Evolutionary conservation across 2,797 vertebrate genomes (phyloP).

Genomic region (Odontamblyopus rebecca): DNA sequence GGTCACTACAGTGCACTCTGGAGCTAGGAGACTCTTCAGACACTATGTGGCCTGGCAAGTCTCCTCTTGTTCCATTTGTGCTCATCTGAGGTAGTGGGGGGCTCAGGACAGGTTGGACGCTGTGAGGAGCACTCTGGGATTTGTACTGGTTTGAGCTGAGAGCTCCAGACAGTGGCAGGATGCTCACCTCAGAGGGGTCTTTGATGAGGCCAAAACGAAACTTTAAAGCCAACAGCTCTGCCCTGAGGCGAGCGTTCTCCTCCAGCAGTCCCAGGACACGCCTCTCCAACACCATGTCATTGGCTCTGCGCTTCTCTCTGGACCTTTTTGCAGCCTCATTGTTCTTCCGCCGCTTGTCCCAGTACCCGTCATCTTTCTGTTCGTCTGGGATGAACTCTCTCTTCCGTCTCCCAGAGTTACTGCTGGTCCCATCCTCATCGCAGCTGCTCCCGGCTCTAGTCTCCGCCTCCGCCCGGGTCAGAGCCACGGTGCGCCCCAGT

Average conservation of each 20-base stretch:
- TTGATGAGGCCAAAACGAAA: slow-evolving; percentile 82
- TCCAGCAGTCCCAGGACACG: slow-evolving; percentile 79
- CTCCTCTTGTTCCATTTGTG: slow-evolving; percentile 3
- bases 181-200: slow-evolving; percentile 65
- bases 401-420: slow-evolving; percentile 56
- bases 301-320: slow-evolving; percentile 80
- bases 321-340: slow-evolving; percentile 85
- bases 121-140: not conserved
- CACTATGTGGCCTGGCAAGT: slow-evolving; percentile 27
- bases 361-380: slow-evolving; percentile 83
- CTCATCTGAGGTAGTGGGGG: slow-evolving; percentile 26
- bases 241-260: slow-evolving; percentile 82
- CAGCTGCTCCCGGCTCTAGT: slow-evolving; percentile 27
- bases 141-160: slow-evolving; percentile 50
- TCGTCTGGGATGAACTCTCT: slow-evolving; percentile 79
- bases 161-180: slow-evolving; percentile 50
- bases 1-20: slow-evolving; percentile 76
- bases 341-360: slow-evolving; percentile 86
- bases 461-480: slow-evolving; percentile 57
- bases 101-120: slow-evolving; percentile 19
- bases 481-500: slow-evolving; percentile 44
- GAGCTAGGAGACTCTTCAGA: slow-evolving; percentile 77
- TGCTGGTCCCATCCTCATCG: slow-evolving; percentile 34
- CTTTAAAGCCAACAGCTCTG: slow-evolving; percentile 82
- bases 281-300: slow-evolving; percentile 81